Base-by-base conservation (phyloP, 2,113 vertebrate species). In the Gymnarchus niloticus region DNA sequence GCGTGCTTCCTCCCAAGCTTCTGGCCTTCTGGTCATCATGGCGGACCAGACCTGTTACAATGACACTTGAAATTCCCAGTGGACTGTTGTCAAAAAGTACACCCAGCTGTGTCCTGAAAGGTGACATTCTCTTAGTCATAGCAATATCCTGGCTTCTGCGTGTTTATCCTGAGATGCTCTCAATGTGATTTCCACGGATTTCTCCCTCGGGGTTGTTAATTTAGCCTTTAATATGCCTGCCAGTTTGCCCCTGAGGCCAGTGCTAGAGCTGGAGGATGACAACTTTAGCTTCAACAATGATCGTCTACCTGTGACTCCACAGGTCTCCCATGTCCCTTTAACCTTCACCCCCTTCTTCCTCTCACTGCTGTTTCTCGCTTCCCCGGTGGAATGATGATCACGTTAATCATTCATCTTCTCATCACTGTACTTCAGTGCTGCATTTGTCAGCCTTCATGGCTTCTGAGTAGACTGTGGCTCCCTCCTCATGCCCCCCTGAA, bases 391-490 rank as follows among this genome's bases (percentile, higher is more conserved):
- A n/a, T 57, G 82, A 59, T 46, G 28, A 28, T 77, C 81, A 86
- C 87, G n/a, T 46, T 12, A 82, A n/a, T 77, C 81, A 33, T 48
- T 28, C 44, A 49, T 46, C 73, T 12, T n/a, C 61, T 73, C 23
- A 76, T 83, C 83, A 57, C 86, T 7, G 80, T 57, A 2, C 56
- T 59, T 56, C 59, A 81, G 85, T 33, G 52, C n/a, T 76, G 85
- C 85, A 48, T 28, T 48, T 65, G 44, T 65, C 41, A 41, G 41
- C 80, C 85, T 86, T 77, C 81, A 46, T 87, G 56, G 28, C 85
- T n/a, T 78, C 7, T 83, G 44, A 56, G 44, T 3, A 28, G 17
- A 54, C 4, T 33, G 41, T 69, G 57, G 41, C 83, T 19, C n/a
- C 59, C 59, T 33, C 59, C 46, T 4, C 37, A n/a, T 37, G 6